A percentile compares a stretch with the other conserved stretches of the same genome.
Conservation (phyloP, 2,797 vertebrate genomes). For the Prionace glauca region DNA sequence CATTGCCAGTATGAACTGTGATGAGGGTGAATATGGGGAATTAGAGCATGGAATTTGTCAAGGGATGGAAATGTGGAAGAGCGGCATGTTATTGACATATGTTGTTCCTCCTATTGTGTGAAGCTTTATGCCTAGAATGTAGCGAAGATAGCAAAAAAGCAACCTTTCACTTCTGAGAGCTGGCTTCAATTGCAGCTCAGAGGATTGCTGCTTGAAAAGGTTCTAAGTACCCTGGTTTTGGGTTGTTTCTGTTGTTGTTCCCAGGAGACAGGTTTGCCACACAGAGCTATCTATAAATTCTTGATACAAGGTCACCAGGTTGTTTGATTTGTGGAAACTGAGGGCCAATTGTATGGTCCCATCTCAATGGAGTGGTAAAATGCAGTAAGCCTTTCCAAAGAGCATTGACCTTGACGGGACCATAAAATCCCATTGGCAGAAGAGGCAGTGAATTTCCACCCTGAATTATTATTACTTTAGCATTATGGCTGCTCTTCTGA, state of each 20-base stretch:
- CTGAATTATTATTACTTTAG: not conserved
- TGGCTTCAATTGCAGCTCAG: not conserved
- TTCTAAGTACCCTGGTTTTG: not conserved
- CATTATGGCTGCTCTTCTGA: not conserved
- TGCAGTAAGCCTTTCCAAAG: too few relatives aligned
- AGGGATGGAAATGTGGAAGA: not conserved
- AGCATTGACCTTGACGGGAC: too few relatives aligned
- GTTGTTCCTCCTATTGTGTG: too few relatives aligned
- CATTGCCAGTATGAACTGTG: not conserved
- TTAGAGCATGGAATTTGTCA: not conserved
- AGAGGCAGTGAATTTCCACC: too few relatives aligned
- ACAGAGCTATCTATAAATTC: not conserved
- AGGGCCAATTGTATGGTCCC: too few relatives aligned
- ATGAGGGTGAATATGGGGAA: not conserved
- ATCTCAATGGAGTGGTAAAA: too few relatives aligned
- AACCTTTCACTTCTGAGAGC: not conserved
- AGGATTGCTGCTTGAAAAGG: not conserved
- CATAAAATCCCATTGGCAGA: too few relatives aligned
- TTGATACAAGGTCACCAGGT: not conserved
- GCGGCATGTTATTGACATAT: not conserved
- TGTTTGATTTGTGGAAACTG: not conserved
- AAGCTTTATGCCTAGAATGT: not conserved
- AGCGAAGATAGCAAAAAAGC: not conserved
- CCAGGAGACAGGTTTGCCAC: not conserved
- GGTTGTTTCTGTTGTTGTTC: not conserved